Evolutionary conservation across 1,140 invertebrate species (phyloP).

Genomic region (Trachymyrmex cornetzi): DNA sequence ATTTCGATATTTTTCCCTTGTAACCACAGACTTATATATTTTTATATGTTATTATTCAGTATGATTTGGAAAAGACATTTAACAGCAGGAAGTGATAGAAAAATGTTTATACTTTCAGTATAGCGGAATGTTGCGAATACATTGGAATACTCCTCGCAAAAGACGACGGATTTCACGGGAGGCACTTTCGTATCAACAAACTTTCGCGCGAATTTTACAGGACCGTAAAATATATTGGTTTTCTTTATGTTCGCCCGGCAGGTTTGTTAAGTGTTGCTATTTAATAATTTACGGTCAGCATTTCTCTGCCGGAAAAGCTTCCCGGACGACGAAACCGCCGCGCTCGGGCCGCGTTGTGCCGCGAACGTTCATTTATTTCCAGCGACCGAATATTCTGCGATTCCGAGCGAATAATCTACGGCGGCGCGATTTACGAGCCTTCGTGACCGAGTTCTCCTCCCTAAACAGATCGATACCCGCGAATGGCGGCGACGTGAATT

Average conservation of each 20-base stretch:
- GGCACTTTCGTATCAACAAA: constrained; percentile 34
- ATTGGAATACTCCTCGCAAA: constrained; percentile 3
- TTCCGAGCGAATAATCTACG: constrained; percentile 72
- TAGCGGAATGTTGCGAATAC: neutral
- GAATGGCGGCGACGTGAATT: constrained; percentile 60
- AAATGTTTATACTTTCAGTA: constrained; percentile 33
- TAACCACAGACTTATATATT: neutral
- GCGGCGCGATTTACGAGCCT: constrained; percentile 55
- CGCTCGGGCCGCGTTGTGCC: constrained; percentile 34
- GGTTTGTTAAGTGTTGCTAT: constrained; percentile 67
- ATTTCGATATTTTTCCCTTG: no score
- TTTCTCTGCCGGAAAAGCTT: constrained; percentile 69
- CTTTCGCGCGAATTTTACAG: constrained; percentile 26
- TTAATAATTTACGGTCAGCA: constrained; percentile 70
- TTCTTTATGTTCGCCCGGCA: constrained; percentile 7
- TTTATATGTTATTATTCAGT: neutral
- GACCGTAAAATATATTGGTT: constrained; percentile 40
- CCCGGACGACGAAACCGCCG: constrained; percentile 50
- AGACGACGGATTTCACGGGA: constrained; percentile 1
- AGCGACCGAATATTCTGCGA: constrained; percentile 71
- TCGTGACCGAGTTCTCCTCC: constrained; percentile 58
- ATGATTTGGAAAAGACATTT: constrained; percentile 2
- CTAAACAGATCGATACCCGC: constrained; percentile 60
- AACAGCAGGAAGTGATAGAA: neutral
- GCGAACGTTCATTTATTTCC: constrained; percentile 68